Percentiles rank a stretch among this genome's conserved stretches.
phyloP scores from a whole-genome alignment of 2,888 invertebrate species.

The Drosophila recens region DNA sequence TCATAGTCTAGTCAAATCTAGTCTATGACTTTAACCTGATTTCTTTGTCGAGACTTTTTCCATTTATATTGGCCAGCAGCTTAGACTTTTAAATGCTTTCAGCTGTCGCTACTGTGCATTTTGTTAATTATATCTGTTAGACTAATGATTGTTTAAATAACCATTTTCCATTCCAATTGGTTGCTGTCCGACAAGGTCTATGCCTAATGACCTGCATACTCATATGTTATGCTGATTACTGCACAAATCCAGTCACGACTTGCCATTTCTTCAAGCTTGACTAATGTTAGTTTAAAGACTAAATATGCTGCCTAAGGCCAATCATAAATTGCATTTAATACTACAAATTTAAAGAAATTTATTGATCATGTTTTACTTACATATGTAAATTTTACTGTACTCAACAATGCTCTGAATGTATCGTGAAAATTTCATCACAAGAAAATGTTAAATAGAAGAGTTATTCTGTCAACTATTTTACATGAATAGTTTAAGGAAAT shows the following conservation, averaged over 20 bases:
- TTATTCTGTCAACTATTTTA: not conserved
- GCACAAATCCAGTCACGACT: slow-evolving; percentile 48
- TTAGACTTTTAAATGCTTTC: slow-evolving; percentile 13
- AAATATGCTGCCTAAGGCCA: not conserved
- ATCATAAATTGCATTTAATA: not conserved
- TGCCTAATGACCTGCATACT: slow-evolving; percentile 55
- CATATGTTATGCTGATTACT: slow-evolving; percentile 2
- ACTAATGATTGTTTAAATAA: slow-evolving; percentile 58
- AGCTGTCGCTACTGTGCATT: slow-evolving; percentile 42
- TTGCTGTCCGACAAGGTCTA: slow-evolving; percentile 53
- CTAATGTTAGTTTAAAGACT: slow-evolving; percentile 9
- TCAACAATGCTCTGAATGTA: not conserved
- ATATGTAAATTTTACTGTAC: not conserved
- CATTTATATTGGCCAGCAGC: slow-evolving; percentile 19
- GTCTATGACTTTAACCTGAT: slow-evolving; percentile 68
- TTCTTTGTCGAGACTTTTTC: slow-evolving; percentile 46
- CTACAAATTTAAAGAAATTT: not conserved
- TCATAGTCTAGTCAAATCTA: slow-evolving; percentile 48
- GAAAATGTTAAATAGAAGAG: not conserved
- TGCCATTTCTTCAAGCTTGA: slow-evolving; percentile 2
- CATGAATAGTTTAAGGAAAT: too few species aligned
- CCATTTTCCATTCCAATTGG: slow-evolving; percentile 29
- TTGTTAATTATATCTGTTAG: slow-evolving; percentile 55
- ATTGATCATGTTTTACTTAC: not conserved
- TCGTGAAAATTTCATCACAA: not conserved